Evolutionary conservation across 2,888 invertebrate species (phyloP), one percentile per base, ranked within the genome.

Genomic region (Machimus atricapillus): DNA sequence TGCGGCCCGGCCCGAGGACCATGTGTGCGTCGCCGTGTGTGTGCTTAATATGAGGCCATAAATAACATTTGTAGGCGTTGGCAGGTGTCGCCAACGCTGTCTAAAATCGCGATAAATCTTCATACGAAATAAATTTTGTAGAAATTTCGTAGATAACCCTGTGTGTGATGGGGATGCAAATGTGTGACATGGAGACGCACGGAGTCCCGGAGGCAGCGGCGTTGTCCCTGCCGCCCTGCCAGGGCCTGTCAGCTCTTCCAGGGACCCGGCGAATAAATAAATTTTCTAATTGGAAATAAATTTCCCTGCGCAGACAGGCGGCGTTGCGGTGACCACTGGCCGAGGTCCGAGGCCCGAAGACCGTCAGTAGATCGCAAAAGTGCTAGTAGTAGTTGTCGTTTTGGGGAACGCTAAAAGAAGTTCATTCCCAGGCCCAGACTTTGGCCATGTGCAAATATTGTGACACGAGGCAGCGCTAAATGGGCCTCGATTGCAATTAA

Each of bases 1-100:
- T 85, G 73, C 46, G 85, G 23, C 3, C 56, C 31, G 46, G 27
- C 16, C 14, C 34, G 73, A 46, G 31, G 46, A 46, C 14, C 85
- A 85, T 85, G 74, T 85, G 46, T 74, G 85, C 76, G 76, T 85
- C n/a, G n/a, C 76, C 23, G 40, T 40, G 43, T 76, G 52, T 85
- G 74, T 52, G 43, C 85, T 74, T 83, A 46, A 87, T 86, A 88
- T 88, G 87, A 91, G 90, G 91, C 91, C 91, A 92, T 92, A 92
- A 92, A 92, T 92, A 92, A 92, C 92, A 91, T 91, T 92, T 91
- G 93, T 92, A 92, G 92, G 92, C 93, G 92, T 93, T 92, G 93
- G 93, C 92, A 92, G 93, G 92, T 92, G 92, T 93, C 92, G 92
- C 92, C 92, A 92, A 91, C 90, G 91, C 92, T 92, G 93, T 93